phyloP scores from a whole-genome alignment of 2,888 invertebrate species.

The Spisula solida region DNA sequence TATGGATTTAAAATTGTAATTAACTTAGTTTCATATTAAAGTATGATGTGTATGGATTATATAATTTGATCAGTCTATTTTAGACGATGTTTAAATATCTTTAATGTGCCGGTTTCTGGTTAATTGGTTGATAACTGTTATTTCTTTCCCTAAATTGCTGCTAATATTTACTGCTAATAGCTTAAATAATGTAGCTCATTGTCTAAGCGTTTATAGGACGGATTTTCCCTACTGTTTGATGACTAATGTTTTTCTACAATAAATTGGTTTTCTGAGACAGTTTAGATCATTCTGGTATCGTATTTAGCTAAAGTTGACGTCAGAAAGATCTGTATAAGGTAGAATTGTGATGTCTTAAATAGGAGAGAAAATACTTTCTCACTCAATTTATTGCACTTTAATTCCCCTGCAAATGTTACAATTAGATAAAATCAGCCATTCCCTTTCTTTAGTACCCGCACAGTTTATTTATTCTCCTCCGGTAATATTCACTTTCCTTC shows the following conservation, averaged over 20 bases:
- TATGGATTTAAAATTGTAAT: no score
- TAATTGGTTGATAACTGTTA: conserved; percentile 10
- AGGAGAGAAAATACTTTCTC: not conserved
- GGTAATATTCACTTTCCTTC: not conserved
- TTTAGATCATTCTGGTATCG: not conserved
- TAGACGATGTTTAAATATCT: not conserved
- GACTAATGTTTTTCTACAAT: conserved; percentile 13
- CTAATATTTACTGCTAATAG: not conserved
- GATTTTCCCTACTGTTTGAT: not conserved
- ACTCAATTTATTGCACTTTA: conserved; percentile 5
- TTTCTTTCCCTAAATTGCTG: not conserved
- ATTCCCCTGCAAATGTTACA: conserved; percentile 7
- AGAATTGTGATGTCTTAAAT: not conserved
- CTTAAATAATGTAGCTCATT: not conserved
- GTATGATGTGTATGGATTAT: not conserved
- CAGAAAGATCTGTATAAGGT: not conserved
- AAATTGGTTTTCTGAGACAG: conserved; percentile 25
- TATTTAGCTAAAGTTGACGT: conserved; percentile 18
- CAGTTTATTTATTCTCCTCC: not conserved
- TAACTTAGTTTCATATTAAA: no score
- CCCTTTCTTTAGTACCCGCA: not conserved
- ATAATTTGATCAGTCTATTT: not conserved
- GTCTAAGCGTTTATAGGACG: not conserved
- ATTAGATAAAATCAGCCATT: not conserved
- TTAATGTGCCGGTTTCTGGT: not conserved